Conservation (phyloP, 2,888 invertebrate genomes). For the Epinotia nisella region DNA sequence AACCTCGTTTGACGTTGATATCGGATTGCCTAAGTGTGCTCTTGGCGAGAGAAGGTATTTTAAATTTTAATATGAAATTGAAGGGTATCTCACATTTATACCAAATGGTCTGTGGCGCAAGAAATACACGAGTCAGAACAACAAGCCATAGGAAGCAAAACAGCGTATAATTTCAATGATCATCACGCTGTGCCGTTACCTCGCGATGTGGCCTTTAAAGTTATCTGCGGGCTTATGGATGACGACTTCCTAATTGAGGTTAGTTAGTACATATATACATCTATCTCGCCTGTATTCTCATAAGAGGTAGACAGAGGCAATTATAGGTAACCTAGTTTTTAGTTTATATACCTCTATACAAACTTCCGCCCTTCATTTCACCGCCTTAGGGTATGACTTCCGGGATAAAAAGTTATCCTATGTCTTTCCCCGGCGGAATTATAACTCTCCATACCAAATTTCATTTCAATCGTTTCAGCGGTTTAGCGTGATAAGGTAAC, state of each 20-base stretch:
- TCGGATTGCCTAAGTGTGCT: no score
- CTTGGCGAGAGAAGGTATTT: background rate
- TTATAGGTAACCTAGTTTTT: background rate
- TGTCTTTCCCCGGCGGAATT: no score
- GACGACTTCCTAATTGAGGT: conserved; percentile 65
- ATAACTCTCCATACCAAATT: no score
- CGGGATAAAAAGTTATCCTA: no score
- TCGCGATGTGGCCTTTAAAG: conserved; percentile 49
- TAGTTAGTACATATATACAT: conserved; percentile 21
- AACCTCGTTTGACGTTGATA: no score
- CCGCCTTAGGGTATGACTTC: no score
- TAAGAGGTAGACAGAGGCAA: background rate
- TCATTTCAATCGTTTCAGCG: no score
- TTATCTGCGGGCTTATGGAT: conserved; percentile 60
- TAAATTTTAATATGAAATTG: conserved; percentile 24
- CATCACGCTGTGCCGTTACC: conserved; percentile 60
- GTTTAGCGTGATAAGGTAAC: no score
- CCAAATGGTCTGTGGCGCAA: conserved; percentile 62
- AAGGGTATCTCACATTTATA: conserved; percentile 68
- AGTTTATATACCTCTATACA: no score
- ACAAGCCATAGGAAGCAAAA: conserved; percentile 49
- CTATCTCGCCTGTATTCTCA: background rate
- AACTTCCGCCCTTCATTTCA: no score
- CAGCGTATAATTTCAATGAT: conserved; percentile 60
- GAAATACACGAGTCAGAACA: conserved; percentile 58